phyloP scores from a whole-genome alignment of 1,140 invertebrate species.

The Marisa cornuarietis region DNA sequence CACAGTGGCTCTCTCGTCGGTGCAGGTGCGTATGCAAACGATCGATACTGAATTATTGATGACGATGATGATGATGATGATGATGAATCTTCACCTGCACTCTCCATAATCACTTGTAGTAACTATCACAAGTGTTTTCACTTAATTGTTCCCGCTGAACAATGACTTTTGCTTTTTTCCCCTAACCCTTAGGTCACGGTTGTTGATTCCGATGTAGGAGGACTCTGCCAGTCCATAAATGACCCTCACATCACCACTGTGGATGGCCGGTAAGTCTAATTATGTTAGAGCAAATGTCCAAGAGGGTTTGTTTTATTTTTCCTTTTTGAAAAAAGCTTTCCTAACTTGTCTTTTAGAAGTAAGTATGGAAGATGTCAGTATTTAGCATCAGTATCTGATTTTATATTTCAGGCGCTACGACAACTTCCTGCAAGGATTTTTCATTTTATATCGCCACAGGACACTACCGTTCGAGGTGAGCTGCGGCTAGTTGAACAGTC shows the following conservation, averaged over 20 bases:
- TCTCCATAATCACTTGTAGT: too few species aligned
- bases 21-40: conserved; percentile 8
- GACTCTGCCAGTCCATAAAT: conserved; percentile 51
- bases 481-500: too few species aligned
- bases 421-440: conserved; percentile 55
- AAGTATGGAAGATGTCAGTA: too few species aligned
- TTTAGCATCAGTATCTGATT: not conserved
- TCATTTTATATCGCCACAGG: conserved; percentile 52
- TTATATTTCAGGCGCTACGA: conserved; percentile 47
- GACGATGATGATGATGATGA: too few species aligned
- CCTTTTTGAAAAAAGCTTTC: not conserved
- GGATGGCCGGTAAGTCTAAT: conserved; percentile 41
- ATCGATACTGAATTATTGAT: too few species aligned
- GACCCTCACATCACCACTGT: conserved; percentile 56
- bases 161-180: not conserved
- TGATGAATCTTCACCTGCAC: too few species aligned
- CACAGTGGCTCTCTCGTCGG: not conserved
- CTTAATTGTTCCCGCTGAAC: too few species aligned
- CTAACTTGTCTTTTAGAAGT: too few species aligned
- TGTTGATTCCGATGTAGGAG: conserved; percentile 42
- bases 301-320: not conserved
- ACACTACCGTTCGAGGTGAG: conserved; percentile 41
- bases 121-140: too few species aligned
- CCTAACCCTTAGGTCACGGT: conserved; percentile 39
- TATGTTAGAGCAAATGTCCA: not conserved